Percentiles rank a stretch among this genome's conserved stretches.
Evolutionary conservation across 37 sponge, comb jelly and placozoan species (phyloP).

Genomic region (Halisarca cf. caerulea): DNA sequence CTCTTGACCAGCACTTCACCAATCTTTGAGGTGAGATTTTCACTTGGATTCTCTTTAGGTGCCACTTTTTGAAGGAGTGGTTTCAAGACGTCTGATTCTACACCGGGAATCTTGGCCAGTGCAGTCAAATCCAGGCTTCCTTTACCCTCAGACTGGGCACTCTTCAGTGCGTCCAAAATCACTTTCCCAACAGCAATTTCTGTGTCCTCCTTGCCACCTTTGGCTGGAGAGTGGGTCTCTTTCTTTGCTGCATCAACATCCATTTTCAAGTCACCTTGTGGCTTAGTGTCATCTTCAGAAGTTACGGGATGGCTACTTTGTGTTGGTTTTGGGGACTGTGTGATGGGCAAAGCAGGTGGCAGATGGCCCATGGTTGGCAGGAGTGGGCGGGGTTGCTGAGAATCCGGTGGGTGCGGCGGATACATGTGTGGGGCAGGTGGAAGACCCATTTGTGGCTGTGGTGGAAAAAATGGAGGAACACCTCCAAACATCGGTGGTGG

Average conservation of each 20-base stretch:
- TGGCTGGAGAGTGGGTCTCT: not conserved
- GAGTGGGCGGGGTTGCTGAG: no score
- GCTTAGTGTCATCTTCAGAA: no score
- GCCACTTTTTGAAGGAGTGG: not conserved
- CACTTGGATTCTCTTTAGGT: not conserved
- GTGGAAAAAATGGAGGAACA: not conserved
- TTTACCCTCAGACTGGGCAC: not conserved
- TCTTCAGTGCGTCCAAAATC: not conserved
- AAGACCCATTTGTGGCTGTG: no score
- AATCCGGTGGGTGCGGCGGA: no score
- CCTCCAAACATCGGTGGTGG: not conserved
- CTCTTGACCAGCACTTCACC: slow-evolving; percentile 13
- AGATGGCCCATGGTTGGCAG: no score
- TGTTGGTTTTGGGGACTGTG: no score
- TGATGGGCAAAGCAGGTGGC: no score
- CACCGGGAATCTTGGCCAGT: not conserved
- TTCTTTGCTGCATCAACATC: no score
- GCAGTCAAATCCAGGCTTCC: not conserved
- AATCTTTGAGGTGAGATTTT: not conserved
- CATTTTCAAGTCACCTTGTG: no score
- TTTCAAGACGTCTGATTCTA: not conserved
- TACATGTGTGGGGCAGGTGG: no score
- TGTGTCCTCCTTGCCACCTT: not conserved
- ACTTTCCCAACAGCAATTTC: not conserved
- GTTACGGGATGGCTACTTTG: no score